A percentile compares a stretch with the other conserved stretches of the same genome.
Conservation (phyloP, 2,113 vertebrate genomes). For the Prietella phreatophila region DNA sequence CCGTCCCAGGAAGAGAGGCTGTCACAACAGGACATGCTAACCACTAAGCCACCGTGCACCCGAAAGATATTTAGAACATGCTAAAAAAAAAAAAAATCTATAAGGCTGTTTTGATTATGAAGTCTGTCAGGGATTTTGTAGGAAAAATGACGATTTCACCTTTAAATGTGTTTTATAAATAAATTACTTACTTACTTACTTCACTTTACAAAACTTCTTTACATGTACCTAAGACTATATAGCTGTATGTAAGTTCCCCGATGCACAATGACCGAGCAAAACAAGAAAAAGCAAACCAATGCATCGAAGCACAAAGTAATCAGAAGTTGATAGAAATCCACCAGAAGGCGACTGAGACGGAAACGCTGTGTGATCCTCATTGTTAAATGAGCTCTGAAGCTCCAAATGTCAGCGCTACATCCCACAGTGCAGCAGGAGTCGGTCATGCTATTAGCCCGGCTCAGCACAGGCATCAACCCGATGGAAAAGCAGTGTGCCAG, state of each 20-base stretch:
- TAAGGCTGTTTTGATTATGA: too few species aligned
- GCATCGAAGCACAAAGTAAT: conserved; percentile 34
- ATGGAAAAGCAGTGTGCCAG: conserved; percentile 15
- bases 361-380: conserved; percentile 34
- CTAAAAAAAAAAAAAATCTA: too few species aligned
- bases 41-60: too few species aligned
- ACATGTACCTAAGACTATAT: background rate
- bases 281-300: conserved; percentile 25
- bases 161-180: background rate
- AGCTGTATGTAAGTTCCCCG: background rate
- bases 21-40: too few species aligned
- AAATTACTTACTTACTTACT: background rate
- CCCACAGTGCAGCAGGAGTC: conserved; percentile 26
- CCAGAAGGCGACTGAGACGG: conserved; percentile 23
- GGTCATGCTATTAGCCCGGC: conserved; percentile 11
- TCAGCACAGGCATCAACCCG: background rate
- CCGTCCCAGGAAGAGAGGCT: too few species aligned
- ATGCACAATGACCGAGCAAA: background rate
- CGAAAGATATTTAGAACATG: too few species aligned
- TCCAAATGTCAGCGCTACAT: conserved; percentile 41
- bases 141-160: background rate
- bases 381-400: conserved; percentile 52
- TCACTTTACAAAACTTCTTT: background rate
- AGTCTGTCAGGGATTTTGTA: too few species aligned
- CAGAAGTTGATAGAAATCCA: conserved; percentile 22